These are phyloP conservation scores for Perdita meconis DNA, from an alignment of 2,888 invertebrate genomes.

Conservation along the genomic window DNA sequence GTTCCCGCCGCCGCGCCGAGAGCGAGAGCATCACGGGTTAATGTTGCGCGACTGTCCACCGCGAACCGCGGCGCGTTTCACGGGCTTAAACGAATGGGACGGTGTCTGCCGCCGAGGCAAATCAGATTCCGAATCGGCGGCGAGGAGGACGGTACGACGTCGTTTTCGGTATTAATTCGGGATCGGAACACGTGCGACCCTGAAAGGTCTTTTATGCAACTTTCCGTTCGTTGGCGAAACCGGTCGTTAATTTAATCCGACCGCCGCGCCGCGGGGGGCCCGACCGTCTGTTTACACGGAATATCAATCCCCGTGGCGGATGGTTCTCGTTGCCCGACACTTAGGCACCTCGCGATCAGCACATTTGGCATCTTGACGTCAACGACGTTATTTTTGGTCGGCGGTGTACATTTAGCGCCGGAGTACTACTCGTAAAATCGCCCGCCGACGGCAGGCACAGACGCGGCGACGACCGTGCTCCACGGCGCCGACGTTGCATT, in stretches of 20 bases:
- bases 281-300: constrained; percentile 1
- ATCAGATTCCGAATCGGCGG: no score
- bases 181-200: no score
- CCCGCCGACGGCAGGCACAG: constrained; percentile 13
- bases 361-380: constrained; percentile 72
- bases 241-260: neutral
- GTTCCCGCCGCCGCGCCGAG: constrained; percentile 34
- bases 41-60: constrained; percentile 34
- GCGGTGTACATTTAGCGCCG: constrained; percentile 58
- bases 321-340: constrained; percentile 29
- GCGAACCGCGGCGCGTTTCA: neutral
- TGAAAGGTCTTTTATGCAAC: no score
- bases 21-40: constrained; percentile 28
- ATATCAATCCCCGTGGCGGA: constrained; percentile 15
- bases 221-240: neutral
- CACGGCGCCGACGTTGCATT: neutral
- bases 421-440: constrained; percentile 56
- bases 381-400: constrained; percentile 74
- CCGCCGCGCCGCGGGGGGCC: no score
- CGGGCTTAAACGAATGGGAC: neutral
- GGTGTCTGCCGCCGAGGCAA: neutral
- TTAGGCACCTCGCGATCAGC: constrained; percentile 43
- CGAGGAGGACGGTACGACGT: no score
- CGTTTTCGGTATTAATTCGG: no score
- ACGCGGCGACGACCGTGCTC: neutral